Base-by-base conservation (phyloP, 1,140 invertebrate genomes). In the Chymomyza costata region DNA sequence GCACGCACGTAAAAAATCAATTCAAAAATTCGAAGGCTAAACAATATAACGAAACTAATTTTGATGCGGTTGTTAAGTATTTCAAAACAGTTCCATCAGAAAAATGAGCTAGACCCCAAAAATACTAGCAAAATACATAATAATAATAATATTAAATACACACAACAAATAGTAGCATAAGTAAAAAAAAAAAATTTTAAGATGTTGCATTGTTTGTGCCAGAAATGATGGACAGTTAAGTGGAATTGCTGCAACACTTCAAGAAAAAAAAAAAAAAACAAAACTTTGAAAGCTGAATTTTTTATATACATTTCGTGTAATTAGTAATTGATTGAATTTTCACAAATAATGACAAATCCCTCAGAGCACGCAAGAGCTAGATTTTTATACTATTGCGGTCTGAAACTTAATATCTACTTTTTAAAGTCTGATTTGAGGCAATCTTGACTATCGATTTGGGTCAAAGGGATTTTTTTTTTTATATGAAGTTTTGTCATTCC, bases 21-120 rank as follows among this genome's bases (percentile, higher is more conserved):
- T 80, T 78, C 69, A 65, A 48, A 16, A 44, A 55, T 34, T 54
- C 58, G 71, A 76, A 76, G 71, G 73, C 73, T 80, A 78, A n/a
- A 71, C 67, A 73, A 49, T 81, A 80, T 65, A 80, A 80, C 73
- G 64, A 68, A 80, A 80, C 73, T 80, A 80, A 80, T 80, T 80
- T 80, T 62, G 74, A 81, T 80, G 73, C 56, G 73, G 73, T 80
- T 80, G 73, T 80, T 80, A 80, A 80, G 35, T 65, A 71, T 80
- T 80, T 80, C 73, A 68, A 80, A 80, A 80, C 68, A 71, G 50
- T 58, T 63, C n/a, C 30, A 53, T 49, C 28, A 43, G 56, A 59
- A 50, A 54, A 68, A 47, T 62, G 43, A 53, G 43, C 37, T 25
- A 40, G 35, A 66, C 38, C 59, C 34, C 28, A 57, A 69, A 16